Evolutionary conservation across 2,797 vertebrate species (phyloP), one percentile per base, ranked within the genome.

Genomic region (Melanotaenia parkinsoni): DNA sequence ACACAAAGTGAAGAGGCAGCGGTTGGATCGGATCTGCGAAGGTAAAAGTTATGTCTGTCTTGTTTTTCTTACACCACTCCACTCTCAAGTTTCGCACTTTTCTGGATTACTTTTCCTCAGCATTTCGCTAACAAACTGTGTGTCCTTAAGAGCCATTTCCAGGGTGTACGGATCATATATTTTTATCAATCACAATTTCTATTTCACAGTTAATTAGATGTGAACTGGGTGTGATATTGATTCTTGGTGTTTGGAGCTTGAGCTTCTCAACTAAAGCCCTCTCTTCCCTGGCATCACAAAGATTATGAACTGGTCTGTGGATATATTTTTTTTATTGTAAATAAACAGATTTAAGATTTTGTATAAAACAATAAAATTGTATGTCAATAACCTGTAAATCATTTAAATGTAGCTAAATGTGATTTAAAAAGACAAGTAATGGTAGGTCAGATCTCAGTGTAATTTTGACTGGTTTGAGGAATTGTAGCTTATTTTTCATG

Each of bases 1-100:
- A 92, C 95, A 95, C 92, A 95, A 95, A 95, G 95, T 95, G 71
- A 95, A 95, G 86, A 91, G 95, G 78, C 95, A 95, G 81, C 89
- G 94, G 75, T 88, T 95, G 81, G 95, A 95, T 90, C 89, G 93
- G 86, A 95, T 95, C 88, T 95, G 95, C 37, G 95, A 95, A 94
- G 95, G 95, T 95, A 91, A 86, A 56, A 80, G 54, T 62, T 24
- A n/a, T 10, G 11, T 22, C 43, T 32, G 2, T 53, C 11, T 22
- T 51, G 3, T 51, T 51, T 51, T 22, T 51, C n/a, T 51, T 22
- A 22, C 12, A 16, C 16, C 18, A 14, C 10, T 37, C 24, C 16
- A 4, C 14, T 18, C 40, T 43, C 40, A 43, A 14, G 40, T 43
- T 1, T 37, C 32, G 35, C 6, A 2, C 12, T 38, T 22, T 63